Conservation (phyloP, 2,113 vertebrate species). For the Uropsilus gracilis region DNA sequence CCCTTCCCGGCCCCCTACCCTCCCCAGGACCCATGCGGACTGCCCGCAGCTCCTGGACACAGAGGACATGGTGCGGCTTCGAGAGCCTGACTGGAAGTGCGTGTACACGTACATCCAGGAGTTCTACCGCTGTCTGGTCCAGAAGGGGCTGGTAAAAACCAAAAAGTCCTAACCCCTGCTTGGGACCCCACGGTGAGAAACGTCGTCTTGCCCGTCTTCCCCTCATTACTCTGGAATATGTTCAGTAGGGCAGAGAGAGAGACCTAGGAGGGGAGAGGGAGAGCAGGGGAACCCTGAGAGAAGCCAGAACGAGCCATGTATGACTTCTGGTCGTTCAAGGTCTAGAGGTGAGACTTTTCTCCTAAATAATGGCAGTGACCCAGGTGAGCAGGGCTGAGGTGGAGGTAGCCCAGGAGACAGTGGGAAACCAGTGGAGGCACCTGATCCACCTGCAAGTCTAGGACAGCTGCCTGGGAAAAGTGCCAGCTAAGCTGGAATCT, state of each 20-base stretch:
- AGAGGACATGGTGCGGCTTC: constrained; percentile 99
- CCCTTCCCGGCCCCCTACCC: constrained; percentile 83
- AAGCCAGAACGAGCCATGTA: background rate
- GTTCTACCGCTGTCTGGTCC: constrained; percentile 99
- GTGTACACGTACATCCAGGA: constrained; percentile 99
- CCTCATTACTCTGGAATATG: constrained; percentile 26
- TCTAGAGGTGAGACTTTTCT: background rate
- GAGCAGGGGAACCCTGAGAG: background rate
- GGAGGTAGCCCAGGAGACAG: background rate
- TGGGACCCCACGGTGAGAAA: constrained; percentile 87
- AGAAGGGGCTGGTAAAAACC: constrained; percentile 99
- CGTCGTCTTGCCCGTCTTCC: constrained; percentile 62
- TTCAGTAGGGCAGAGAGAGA: constrained; percentile 37
- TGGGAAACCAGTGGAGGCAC: background rate
- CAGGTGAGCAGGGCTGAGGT: background rate
- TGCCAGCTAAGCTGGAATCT: background rate
- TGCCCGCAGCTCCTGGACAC: constrained; percentile 99
- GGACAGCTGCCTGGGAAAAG: background rate
- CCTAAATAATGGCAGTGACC: background rate
- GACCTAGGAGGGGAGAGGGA: background rate
- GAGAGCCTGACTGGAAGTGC: constrained; percentile 99
- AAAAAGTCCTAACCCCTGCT: constrained; percentile 95
- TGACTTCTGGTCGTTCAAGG: background rate
- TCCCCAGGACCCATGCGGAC: constrained; percentile 96
- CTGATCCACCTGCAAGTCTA: background rate